Evolutionary conservation across 2,797 vertebrate species (phyloP).

Genomic region (Nyctibius grandis): DNA sequence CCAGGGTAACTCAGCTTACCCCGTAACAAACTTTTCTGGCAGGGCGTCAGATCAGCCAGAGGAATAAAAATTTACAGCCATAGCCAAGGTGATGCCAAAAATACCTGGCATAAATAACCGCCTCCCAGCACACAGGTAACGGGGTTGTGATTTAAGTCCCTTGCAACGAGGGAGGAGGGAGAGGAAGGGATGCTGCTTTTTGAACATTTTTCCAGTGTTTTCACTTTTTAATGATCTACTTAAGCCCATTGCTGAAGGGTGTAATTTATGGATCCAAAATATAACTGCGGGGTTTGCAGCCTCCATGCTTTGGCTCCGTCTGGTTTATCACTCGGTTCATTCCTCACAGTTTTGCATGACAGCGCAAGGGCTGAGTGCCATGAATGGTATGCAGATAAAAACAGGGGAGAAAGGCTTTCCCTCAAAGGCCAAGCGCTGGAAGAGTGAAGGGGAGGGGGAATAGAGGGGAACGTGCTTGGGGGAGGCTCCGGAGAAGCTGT

Average conservation of each 20-base stretch:
- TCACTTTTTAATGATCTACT: background rate
- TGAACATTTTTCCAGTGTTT: background rate
- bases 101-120: background rate
- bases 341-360: slow-evolving; percentile 42
- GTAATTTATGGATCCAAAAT: background rate
- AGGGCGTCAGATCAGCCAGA: background rate
- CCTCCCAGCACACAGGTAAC: background rate
- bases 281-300: background rate
- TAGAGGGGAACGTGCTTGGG: background rate
- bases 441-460: background rate
- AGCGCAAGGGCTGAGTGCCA: background rate
- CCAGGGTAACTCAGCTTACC: background rate
- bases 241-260: slow-evolving; percentile 1
- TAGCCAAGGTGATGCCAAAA: background rate
- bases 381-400: slow-evolving; percentile 43
- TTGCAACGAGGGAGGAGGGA: background rate
- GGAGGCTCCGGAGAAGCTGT: background rate
- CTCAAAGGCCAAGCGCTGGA: background rate
- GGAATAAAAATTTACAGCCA: background rate
- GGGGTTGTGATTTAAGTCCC: background rate
- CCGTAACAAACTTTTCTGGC: background rate
- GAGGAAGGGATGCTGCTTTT: background rate
- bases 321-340: slow-evolving; percentile 9
- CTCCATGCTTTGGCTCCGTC: background rate
- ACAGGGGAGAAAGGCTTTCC: background rate